phyloP scores from a whole-genome alignment of 2,888 invertebrate genomes.

The Lamellibrachia columna region DNA sequence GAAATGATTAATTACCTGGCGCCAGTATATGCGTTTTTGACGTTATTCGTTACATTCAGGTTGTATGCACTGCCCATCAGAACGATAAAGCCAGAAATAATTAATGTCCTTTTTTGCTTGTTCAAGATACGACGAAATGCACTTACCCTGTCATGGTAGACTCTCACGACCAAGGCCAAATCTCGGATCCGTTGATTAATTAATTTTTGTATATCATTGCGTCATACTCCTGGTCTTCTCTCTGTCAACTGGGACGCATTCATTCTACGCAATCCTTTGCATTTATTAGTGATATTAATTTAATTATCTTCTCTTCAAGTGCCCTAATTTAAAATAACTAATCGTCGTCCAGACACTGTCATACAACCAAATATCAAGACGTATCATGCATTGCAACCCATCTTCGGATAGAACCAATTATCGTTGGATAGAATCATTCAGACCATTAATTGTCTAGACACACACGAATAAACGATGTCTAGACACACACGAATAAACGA shows the following conservation, averaged over 20 bases:
- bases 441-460: no score
- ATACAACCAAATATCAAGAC: not conserved
- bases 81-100: no score
- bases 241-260: not conserved
- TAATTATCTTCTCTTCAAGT: not conserved
- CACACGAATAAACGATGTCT: no score
- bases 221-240: not conserved
- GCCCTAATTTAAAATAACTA: not conserved
- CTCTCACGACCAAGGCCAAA: not conserved
- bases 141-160: no score
- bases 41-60: not conserved
- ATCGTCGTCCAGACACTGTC: not conserved
- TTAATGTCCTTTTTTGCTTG: no score
- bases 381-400: not conserved
- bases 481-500: no score
- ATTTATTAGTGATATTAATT: not conserved
- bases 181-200: no score
- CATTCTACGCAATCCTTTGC: not conserved
- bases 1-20: not conserved
- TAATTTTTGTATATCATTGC: not conserved
- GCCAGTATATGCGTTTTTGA: not conserved
- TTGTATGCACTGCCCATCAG: not conserved
- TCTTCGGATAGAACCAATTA: not conserved
- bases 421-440: no score
- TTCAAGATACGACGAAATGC: no score